A percentile compares a stretch with the other conserved stretches of the same genome.
These are phyloP conservation scores for Candoia aspera DNA, from an alignment of 2,113 vertebrate species.

Conservation along the genomic window DNA sequence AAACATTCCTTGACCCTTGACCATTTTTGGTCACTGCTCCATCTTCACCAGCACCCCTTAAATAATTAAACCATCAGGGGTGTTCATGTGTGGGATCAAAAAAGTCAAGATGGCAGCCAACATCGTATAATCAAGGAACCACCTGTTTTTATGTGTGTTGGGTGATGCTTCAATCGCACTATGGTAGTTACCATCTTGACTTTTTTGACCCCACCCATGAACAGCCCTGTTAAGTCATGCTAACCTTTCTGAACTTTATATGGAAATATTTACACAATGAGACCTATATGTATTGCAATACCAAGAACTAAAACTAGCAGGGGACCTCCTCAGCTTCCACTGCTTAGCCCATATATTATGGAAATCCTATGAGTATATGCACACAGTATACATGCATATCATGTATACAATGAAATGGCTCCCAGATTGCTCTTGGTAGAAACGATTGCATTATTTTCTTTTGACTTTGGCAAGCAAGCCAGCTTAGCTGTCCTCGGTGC, in stretches of 20 bases:
- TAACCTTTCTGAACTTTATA: not conserved
- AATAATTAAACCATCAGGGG: no score
- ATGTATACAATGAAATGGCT: not conserved
- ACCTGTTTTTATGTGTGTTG: no score
- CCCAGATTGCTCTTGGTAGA: not conserved
- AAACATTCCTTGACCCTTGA: no score
- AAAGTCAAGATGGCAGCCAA: no score
- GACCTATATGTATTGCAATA: not conserved
- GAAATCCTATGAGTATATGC: not conserved
- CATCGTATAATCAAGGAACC: no score
- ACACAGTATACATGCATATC: not conserved
- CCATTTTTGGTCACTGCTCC: no score
- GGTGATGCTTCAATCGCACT: no score
- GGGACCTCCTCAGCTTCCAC: not conserved
- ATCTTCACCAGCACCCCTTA: no score
- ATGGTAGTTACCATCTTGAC: not conserved
- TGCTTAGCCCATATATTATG: not conserved
- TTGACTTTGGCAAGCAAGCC: not conserved
- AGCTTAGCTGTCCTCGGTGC: not conserved
- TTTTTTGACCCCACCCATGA: not conserved
- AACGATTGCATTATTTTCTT: not conserved
- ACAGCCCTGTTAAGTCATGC: not conserved
- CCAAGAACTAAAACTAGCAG: not conserved
- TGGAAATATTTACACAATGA: not conserved
- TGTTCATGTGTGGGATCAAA: no score